Percentiles rank a stretch among this genome's conserved stretches.
Conservation (phyloP, 2,113 vertebrate species). For the Rhagologus leucostigma region DNA sequence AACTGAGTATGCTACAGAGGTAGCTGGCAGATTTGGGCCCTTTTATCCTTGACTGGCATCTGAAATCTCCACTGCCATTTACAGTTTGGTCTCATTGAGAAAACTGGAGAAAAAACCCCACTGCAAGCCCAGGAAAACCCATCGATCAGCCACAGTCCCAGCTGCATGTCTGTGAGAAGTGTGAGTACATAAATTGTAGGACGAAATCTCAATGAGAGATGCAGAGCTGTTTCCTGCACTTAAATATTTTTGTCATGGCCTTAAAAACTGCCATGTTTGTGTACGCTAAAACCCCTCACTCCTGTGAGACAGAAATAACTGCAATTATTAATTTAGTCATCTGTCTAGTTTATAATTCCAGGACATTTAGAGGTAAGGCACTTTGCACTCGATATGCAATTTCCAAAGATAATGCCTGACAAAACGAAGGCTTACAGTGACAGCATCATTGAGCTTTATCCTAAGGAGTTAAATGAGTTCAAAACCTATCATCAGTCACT, state of each 20-base stretch:
- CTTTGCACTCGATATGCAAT: not conserved
- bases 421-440: not conserved
- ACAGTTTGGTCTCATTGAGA: not conserved
- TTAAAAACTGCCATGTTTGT: not conserved
- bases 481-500: constrained; percentile 2
- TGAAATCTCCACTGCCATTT: not conserved
- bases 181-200: not conserved
- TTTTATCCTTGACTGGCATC: not conserved
- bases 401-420: constrained; percentile 14
- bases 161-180: not conserved
- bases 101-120: not conserved
- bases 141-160: not conserved
- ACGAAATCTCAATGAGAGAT: not conserved
- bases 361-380: not conserved
- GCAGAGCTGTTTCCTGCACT: not conserved
- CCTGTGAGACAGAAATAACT: not conserved
- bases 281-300: not conserved
- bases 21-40: not conserved
- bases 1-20: not conserved
- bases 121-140: not conserved
- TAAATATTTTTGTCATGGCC: not conserved
- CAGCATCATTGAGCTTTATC: not conserved
- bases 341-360: not conserved
- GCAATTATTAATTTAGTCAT: constrained; percentile 27
- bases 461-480: constrained; percentile 33